Evolutionary conservation across 2,113 vertebrate genomes (phyloP).

Genomic region (Irena cyanogastra): DNA sequence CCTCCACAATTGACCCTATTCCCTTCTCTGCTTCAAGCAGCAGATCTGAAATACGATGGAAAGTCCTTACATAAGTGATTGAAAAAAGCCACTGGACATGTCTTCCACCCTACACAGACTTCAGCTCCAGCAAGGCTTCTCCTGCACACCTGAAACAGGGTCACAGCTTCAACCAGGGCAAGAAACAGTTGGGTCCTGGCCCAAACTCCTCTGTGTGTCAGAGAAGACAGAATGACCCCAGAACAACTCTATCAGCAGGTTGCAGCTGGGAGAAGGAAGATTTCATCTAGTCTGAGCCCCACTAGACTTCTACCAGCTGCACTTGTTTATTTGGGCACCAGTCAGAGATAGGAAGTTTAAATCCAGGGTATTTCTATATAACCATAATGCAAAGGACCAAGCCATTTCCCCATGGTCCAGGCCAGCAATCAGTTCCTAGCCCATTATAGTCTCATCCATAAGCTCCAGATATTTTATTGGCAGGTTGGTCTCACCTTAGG

Average conservation of each 20-base stretch:
- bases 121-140: background rate
- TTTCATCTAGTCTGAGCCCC: background rate
- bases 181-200: background rate
- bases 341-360: background rate
- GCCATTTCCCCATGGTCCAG: background rate
- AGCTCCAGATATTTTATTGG: background rate
- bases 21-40: background rate
- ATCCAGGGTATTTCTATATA: background rate
- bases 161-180: background rate
- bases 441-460: background rate
- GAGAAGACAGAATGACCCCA: background rate
- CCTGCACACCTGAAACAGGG: background rate
- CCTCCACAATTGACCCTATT: background rate
- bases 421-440: background rate
- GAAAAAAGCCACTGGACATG: rapidly evolving
- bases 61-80: background rate
- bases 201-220: background rate
- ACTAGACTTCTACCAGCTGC: background rate
- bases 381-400: background rate
- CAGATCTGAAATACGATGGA: background rate
- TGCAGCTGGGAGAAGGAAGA: background rate
- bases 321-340: background rate
- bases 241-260: background rate
- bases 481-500: background rate
- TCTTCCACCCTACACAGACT: background rate